Conservation (phyloP, 2,797 vertebrate genomes). For the Garrulus glandarius region DNA sequence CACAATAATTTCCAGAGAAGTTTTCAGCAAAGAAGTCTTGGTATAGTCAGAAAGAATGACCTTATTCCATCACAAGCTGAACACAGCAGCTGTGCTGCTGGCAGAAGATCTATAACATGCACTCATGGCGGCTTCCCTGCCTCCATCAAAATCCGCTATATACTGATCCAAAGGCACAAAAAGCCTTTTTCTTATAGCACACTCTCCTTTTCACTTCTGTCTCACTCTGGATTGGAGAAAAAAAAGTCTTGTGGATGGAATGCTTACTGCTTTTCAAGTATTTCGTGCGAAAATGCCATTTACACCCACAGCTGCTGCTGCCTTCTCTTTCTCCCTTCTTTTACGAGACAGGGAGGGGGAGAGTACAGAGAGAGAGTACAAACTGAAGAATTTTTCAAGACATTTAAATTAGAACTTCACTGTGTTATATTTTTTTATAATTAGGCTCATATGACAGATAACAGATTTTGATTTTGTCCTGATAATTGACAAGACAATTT, state of each 20-base stretch:
- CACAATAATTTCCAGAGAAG: not conserved
- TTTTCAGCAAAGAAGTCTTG: constrained; percentile 24
- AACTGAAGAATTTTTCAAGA: not conserved
- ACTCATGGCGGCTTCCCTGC: constrained; percentile 21
- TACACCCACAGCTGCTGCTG: constrained; percentile 15
- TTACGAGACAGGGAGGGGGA: not conserved
- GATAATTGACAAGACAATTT: not conserved
- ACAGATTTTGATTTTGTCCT: not conserved
- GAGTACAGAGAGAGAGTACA: not conserved
- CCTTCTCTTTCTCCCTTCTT: not conserved
- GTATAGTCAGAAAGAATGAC: constrained; percentile 55
- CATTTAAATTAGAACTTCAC: not conserved
- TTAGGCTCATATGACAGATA: not conserved
- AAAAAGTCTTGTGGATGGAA: constrained; percentile 58
- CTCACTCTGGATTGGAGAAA: not conserved
- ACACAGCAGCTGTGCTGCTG: constrained; percentile 67
- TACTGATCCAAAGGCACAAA: constrained; percentile 63
- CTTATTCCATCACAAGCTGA: constrained; percentile 40
- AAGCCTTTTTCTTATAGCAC: constrained; percentile 62
- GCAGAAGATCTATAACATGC: constrained; percentile 14
- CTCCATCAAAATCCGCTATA: constrained; percentile 7
- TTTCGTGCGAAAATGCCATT: constrained; percentile 65
- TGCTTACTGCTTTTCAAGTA: constrained; percentile 65
- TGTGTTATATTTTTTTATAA: not conserved
- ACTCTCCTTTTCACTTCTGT: constrained; percentile 35